These are phyloP conservation scores for Octopus sinensis DNA, from an alignment of 1,140 invertebrate genomes.

Conservation along the genomic window DNA sequence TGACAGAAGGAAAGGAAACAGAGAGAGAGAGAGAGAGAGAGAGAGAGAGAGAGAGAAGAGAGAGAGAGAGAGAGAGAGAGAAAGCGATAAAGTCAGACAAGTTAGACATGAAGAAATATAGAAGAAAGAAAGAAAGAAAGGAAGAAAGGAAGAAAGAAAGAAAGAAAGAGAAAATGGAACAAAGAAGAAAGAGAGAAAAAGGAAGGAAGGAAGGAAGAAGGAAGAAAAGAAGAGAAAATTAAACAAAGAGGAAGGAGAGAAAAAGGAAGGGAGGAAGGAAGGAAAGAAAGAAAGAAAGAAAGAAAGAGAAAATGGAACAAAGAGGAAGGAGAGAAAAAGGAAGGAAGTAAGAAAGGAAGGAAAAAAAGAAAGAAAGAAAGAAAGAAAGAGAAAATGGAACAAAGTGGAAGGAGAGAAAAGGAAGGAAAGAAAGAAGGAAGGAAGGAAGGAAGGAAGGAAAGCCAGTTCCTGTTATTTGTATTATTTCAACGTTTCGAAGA, in stretches of 20 bases:
- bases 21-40: too few species aligned
- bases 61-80: too few species aligned
- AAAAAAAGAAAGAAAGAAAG: not conserved
- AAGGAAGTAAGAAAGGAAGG: constrained; percentile 19
- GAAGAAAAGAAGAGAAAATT: not conserved
- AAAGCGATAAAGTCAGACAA: too few species aligned
- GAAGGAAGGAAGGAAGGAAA: not conserved
- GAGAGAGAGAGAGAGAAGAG: too few species aligned
- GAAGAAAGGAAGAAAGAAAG: not conserved
- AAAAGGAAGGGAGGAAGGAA: constrained; percentile 22
- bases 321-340: constrained; percentile 23
- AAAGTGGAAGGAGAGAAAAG: not conserved
- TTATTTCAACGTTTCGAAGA: too few species aligned
- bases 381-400: not conserved
- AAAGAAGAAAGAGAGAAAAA: not conserved
- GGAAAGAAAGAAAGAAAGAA: constrained; percentile 21
- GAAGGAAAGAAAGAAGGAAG: not conserved
- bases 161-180: not conserved
- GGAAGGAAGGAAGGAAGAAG: constrained; percentile 18
- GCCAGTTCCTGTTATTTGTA: too few species aligned
- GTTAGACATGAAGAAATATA: not conserved
- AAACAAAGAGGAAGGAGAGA: constrained; percentile 22
- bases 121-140: not conserved
- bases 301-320: constrained; percentile 20
- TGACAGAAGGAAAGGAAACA: too few species aligned